Evolutionary conservation across 2,797 vertebrate species (phyloP).

Genomic region (Pseudochirops corinnae): DNA sequence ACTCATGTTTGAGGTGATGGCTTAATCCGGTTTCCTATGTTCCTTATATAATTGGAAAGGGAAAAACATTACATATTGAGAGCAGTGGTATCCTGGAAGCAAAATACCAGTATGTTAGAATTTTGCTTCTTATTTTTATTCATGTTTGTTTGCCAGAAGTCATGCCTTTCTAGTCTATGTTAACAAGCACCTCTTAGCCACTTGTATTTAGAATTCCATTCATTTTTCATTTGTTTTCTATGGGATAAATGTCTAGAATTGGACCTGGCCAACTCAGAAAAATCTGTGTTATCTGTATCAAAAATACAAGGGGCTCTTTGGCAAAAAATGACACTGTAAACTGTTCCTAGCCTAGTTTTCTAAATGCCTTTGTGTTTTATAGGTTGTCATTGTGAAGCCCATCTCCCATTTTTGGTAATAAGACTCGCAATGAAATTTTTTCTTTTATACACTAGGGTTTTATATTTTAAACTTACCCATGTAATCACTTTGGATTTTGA

Average conservation of each 20-base stretch:
- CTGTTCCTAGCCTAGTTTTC: constrained; percentile 33
- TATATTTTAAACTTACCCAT: constrained; percentile 67
- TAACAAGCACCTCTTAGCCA: constrained; percentile 10
- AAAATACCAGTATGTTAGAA: background rate
- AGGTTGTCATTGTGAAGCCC: constrained; percentile 47
- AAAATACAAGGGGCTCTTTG: background rate
- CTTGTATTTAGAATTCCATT: constrained; percentile 4
- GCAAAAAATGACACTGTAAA: background rate
- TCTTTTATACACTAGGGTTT: constrained; percentile 49
- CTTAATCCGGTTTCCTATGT: background rate
- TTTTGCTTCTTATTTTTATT: background rate
- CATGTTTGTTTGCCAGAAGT: background rate
- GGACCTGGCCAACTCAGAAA: constrained; percentile 23
- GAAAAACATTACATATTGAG: background rate
- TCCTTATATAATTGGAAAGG: background rate
- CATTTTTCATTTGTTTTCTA: constrained; percentile 42
- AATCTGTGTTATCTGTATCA: constrained; percentile 28
- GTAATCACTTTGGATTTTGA: constrained; percentile 70
- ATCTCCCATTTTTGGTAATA: constrained; percentile 61
- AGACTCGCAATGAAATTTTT: constrained; percentile 51
- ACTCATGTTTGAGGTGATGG: background rate
- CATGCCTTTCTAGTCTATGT: background rate
- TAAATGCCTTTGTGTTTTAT: constrained; percentile 39
- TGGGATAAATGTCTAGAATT: constrained; percentile 42
- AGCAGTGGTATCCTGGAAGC: background rate